Evolutionary conservation across 37 sponge, comb jelly and placozoan species (phyloP).

Genomic region (Sycon ciliatum): DNA sequence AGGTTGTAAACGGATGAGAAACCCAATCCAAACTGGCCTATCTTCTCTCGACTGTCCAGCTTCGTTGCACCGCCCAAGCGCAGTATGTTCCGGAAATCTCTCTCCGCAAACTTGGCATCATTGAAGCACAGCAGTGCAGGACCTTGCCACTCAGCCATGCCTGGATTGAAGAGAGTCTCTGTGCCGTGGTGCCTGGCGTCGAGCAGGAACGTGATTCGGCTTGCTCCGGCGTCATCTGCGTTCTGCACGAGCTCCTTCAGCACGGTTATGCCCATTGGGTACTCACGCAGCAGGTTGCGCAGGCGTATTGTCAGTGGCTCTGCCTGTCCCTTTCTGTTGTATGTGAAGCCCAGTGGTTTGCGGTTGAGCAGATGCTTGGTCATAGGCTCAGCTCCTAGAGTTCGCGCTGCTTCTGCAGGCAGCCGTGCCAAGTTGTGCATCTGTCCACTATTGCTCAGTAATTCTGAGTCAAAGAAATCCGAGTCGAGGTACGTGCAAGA

Average conservation of each 20-base stretch:
- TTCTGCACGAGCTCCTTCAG: slow-evolving; percentile 65
- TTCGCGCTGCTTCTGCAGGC: too few relatives aligned
- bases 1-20: slow-evolving; percentile 71
- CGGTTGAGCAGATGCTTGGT: too few relatives aligned
- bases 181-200: slow-evolving; percentile 37
- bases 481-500: too few relatives aligned
- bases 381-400: too few relatives aligned
- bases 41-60: neutral
- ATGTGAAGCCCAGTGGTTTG: too few relatives aligned
- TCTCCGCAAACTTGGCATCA: slow-evolving; percentile 20
- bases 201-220: slow-evolving; percentile 46
- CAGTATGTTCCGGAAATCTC: neutral
- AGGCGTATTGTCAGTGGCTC: slow-evolving; percentile 51
- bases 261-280: slow-evolving; percentile 56
- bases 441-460: too few relatives aligned
- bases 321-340: too few relatives aligned
- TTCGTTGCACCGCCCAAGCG: slow-evolving; percentile 2
- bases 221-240: slow-evolving; percentile 77
- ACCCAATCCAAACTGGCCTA: slow-evolving; percentile 29
- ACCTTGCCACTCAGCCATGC: slow-evolving; percentile 55
- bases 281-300: slow-evolving; percentile 56
- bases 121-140: slow-evolving; percentile 53
- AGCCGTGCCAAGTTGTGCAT: too few relatives aligned
- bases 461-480: too few relatives aligned
- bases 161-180: slow-evolving; percentile 35